phyloP scores from a whole-genome alignment of 2,113 vertebrate genomes.

The Channa argus region DNA sequence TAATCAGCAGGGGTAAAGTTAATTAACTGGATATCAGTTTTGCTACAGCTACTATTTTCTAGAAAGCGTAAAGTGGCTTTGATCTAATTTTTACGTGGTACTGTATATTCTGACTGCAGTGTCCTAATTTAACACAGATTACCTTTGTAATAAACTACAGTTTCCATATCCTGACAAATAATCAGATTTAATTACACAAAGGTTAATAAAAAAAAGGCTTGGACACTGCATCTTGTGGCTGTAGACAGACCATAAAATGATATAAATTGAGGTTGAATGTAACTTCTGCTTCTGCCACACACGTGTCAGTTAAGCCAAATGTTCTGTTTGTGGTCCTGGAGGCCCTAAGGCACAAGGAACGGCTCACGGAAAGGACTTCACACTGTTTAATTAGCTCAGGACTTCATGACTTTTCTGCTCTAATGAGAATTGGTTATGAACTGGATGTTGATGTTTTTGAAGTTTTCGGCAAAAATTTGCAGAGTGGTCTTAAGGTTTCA shows the following conservation, averaged over 20 bases:
- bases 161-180: no score
- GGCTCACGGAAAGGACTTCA: background rate
- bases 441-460: background rate
- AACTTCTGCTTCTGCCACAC: background rate
- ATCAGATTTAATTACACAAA: background rate
- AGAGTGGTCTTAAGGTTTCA: background rate
- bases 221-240: background rate
- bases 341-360: background rate
- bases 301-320: background rate
- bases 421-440: background rate
- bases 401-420: background rate
- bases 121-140: no score
- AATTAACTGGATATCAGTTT: background rate
- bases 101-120: no score
- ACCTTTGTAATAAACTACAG: no score
- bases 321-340: background rate
- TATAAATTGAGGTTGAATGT: background rate
- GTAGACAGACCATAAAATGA: background rate
- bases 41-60: slow-evolving; percentile 25
- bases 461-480: background rate
- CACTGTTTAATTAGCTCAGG: background rate
- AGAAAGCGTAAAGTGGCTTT: background rate
- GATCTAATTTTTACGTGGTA: no score
- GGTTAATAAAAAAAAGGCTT: background rate
- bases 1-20: background rate